Conservation (phyloP, 2,797 vertebrate species). For the Arvicola amphibius region DNA sequence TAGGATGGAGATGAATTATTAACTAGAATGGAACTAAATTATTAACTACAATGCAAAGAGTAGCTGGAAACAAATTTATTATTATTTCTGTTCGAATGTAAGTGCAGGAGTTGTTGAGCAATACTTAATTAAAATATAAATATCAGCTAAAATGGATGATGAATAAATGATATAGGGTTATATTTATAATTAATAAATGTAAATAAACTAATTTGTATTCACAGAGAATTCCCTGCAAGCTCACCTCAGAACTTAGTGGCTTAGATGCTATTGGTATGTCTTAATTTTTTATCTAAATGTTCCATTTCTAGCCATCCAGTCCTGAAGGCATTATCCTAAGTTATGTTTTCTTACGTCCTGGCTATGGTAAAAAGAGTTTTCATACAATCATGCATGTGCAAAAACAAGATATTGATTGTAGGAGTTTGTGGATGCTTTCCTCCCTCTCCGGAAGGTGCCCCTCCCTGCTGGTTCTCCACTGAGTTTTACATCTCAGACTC, state of each 20-base stretch:
- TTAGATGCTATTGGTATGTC: background rate
- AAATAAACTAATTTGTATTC: slow-evolving; percentile 29
- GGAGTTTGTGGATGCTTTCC: background rate
- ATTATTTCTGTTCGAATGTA: slow-evolving; percentile 15
- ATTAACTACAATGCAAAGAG: slow-evolving; percentile 26
- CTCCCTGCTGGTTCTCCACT: accelerated
- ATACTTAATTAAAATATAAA: slow-evolving; percentile 49
- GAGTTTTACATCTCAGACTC: background rate
- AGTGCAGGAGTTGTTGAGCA: background rate
- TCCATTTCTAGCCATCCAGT: background rate
- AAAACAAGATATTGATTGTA: background rate
- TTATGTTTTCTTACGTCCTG: background rate
- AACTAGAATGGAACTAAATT: slow-evolving; percentile 15
- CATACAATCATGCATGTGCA: background rate
- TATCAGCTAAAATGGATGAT: slow-evolving; percentile 35
- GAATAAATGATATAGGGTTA: slow-evolving; percentile 1
- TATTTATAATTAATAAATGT: slow-evolving; percentile 28
- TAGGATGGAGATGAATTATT: background rate
- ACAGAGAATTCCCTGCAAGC: background rate
- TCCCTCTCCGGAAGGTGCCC: background rate
- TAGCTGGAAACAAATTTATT: slow-evolving; percentile 17
- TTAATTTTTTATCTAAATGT: background rate
- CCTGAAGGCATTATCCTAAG: background rate
- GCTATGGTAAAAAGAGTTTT: background rate
- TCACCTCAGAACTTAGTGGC: background rate